Base-by-base conservation (phyloP, 2,888 invertebrate species). In the Acleris literana region DNA sequence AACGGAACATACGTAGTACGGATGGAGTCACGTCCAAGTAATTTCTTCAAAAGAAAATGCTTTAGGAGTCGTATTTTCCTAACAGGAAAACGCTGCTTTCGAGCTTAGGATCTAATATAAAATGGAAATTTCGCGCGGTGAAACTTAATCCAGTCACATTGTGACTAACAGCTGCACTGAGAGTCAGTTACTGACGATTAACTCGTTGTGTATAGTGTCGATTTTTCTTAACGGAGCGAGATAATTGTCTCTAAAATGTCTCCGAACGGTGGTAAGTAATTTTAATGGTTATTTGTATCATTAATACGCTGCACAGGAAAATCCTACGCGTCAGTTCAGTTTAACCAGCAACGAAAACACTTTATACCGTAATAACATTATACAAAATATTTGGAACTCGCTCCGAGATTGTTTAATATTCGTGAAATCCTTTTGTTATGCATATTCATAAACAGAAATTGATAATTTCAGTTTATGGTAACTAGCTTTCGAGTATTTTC, bases 261-360 rank as follows among this genome's bases (percentile, higher is more conserved):
- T 33, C 33, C 9, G 9, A 33, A 9, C 9, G 9, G 33, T 3
- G 9, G 33, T 57, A 46, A 25, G 55, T 51, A 6, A 48, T 55
- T 60, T 60, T 60, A 60, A 65, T 65, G 55, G 64, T 29, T 65
- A 65, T 65, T 65, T 60, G 60, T 55, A 55, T 60, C 60, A 65
- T 65, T 60, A 55, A 44, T 59, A 49, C 53, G 39, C 48, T 39
- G 64, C 39, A 49, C 59, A 49, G 43, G 48, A 48, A 58, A 59
- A 43, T n/a, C 25, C 59, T 46, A 53, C 60, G 48, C 48, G 29
- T 16, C 29, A 43, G 39, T 60, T 60, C 13, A 3, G 39, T 9
- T 39, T 39, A 44, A 22, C 13, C 57, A 43, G 18, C 55, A 54
- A 39, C 53, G 43, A 55, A 65, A 63, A 55, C 43, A 7, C 51